Evolutionary conservation across 1,140 invertebrate genomes (phyloP), one percentile per base, ranked within the genome.

Genomic region (Caenorhabditis tropicalis): DNA sequence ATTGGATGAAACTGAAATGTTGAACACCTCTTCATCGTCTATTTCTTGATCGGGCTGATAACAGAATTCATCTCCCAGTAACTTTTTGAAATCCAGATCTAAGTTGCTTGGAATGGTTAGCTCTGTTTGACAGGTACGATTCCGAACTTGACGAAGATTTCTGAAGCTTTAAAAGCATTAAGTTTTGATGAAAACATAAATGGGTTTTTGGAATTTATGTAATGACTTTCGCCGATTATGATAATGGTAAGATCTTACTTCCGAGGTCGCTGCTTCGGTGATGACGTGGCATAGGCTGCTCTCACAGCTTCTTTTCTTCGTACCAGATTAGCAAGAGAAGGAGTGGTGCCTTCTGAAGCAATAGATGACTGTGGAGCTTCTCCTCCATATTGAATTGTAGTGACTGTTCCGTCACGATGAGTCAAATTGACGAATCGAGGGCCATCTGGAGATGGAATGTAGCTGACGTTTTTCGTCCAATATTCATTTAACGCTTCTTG

Each of bases 401-500:
- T 74, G 3, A 74, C 65, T 74, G 65, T 74, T 43, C 65, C 65
- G n/a, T 74, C 65, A 31, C 65, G 65, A 74, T 74, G 65, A 19
- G 36, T 24, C 29, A 74, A 24, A 74, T 74, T 74, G 2, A 74
- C 29, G 10, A 43, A 74, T 19, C 65, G 33, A 24, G 65, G 65
- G 1, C 65, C 65, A 24, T 74, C 65, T 24, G 65, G 65, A 74
- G 65, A 74, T 74, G 65, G 65, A 24, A 74, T 74, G 43, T 43
- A 74, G 43, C 65, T 74, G 21, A 74, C 65, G 29, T 74, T 74
- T 9, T 74, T 74, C n/a, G 65, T n/a, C 65, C 65, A 74, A n/a
- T 74, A 74, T 21, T 74, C 65, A 21, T 74, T 74, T 7, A 74
- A 29, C 21, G 33, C 79, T 21, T 53, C 79, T 39, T 81, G 48